phyloP scores from a whole-genome alignment of 2,888 invertebrate species.

The Sminthurinus aureus region DNA sequence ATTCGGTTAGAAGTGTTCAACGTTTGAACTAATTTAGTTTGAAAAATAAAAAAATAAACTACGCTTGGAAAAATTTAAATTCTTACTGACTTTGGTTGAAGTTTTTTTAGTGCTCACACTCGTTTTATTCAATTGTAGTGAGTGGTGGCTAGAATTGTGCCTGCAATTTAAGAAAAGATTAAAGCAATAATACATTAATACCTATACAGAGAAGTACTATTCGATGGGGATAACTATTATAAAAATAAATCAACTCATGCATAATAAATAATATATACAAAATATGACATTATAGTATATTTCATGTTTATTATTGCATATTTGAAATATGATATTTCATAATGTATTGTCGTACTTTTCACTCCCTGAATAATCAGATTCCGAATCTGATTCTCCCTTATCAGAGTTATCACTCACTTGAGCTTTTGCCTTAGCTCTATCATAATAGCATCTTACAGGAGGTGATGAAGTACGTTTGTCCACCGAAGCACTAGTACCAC shows the following conservation, averaged over 20 bases:
- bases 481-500: conserved; percentile 32
- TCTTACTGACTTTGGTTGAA: conserved; percentile 96
- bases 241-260: background rate
- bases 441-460: conserved; percentile 60
- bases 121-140: conserved; percentile 46
- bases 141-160: conserved; percentile 43
- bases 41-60: background rate
- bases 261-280: background rate
- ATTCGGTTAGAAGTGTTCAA: background rate
- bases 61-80: conserved; percentile 67
- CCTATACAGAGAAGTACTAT: too few relatives aligned
- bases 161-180: conserved; percentile 34
- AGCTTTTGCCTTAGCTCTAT: conserved; percentile 49
- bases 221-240: too few relatives aligned
- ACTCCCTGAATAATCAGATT: conserved; percentile 22
- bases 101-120: conserved; percentile 45
- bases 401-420: conserved; percentile 10
- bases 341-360: conserved; percentile 19
- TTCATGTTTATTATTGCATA: background rate
- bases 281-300: background rate
- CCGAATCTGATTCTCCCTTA: conserved; percentile 25
- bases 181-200: too few relatives aligned
- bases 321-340: background rate
- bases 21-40: background rate
- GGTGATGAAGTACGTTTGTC: conserved; percentile 46